Evolutionary conservation across 2,888 invertebrate species (phyloP), one percentile per base, ranked within the genome.

Genomic region (Aquatica leii): DNA sequence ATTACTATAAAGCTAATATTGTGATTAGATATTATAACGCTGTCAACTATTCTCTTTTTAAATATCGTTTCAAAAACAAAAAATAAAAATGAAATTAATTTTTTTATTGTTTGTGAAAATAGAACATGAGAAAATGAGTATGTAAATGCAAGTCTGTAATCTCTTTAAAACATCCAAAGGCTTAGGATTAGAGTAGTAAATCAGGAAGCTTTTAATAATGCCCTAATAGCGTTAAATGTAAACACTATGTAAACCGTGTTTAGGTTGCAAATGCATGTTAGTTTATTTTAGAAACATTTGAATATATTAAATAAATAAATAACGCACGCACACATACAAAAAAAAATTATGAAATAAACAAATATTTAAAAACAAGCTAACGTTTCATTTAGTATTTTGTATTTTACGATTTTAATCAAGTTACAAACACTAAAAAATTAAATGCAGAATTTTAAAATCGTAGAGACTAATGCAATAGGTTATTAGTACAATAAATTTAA

Each of bases 201-300:
- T 65, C 69, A 65, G 62, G 66, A 67, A 69, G 66, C 70, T 59
- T 66, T 69, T 70, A 66, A 68, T 66, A 66, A 69, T 54, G 49
- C 34, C 60, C 56, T 40, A 56, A 55, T 56, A 62, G 52, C 62
- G 21, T 37, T 52, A 48, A 46, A 51, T 57, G 55, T 57, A 51
- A 62, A 57, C 41, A 24, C 37, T 41, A 41, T 40, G 31, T 24
- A 6, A 24, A 49, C 14, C 24, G 40, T 14, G 14, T 40, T 40
- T 40, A 40, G 9, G n/a, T 9, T 40, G 14, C 2, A 24, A 24
- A 24, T 24, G 24, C 24, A 24, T 24, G 24, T 24, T 24, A 24
- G 24, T 24, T 2, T 24, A 6, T 24, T 24, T 24, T 24, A 24
- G 24, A 24, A 24, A 24, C n/a, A n/a, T n/a, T n/a, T n/a, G n/a